Evolutionary conservation across 2,888 invertebrate genomes (phyloP), one percentile per base, ranked within the genome.

Genomic region (Cistogaster globosa): DNA sequence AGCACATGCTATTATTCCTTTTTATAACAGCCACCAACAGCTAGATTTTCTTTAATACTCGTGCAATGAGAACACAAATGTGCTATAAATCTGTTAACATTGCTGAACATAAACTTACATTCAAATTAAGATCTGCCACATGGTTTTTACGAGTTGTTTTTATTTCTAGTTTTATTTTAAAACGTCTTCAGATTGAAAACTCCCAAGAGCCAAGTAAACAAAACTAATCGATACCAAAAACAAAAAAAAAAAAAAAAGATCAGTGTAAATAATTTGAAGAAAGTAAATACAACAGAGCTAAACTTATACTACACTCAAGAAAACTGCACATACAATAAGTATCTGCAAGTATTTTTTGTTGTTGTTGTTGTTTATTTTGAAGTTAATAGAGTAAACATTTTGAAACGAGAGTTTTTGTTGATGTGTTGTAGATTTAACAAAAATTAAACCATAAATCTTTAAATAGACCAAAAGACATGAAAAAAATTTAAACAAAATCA

Each of bases 191-290:
- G 55, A 62, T 69, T 63, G 55, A 76, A 75, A 82, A 82, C 67
- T 76, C 63, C 81, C 81, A 75, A 82, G 75, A 76, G 75, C 22
- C 68, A 76, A 51, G 75, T 76, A 75, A 82, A 82, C 74, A 81
- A 81, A 74, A 67, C 69, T 55, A 82, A 82, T 74, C 74, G 60
- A 65, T 79, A 22, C 32, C 45, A 55, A 78, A 71, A 69, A 53
- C 12, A 36, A 60, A 62, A 78, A 68, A 2, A 32, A 60, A 22
- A 53, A 42, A 38, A 38, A 11, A 42, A 2, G 1, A 42, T 42
- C 36, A 38, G 20, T 55, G 53, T 79, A 79, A 72, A 72, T 45
- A 79, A 57, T 68, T 58, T 58, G 18, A 79, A 51, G 65, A 72
- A 79, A 72, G 65, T 58, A 65, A 48, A 57, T 48, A 57, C n/a